Percentiles rank a stretch among this genome's conserved stretches.
phyloP scores from a whole-genome alignment of 2,888 invertebrate genomes.

The Griposia aprilina region DNA sequence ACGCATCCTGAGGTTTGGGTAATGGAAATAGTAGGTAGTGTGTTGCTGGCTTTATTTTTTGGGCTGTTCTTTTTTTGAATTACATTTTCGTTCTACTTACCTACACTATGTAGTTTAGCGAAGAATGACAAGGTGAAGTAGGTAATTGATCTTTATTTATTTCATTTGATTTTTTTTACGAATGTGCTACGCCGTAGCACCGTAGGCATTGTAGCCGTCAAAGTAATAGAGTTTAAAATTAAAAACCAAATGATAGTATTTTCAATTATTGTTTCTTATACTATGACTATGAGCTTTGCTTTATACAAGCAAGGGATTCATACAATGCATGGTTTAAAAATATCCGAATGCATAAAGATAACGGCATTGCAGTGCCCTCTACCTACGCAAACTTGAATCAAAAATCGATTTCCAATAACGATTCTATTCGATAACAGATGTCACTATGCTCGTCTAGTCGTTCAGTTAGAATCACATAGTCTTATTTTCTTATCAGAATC shows the following conservation, averaged over 20 bases:
- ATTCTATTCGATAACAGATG: conserved; percentile 78
- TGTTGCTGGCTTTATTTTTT: conserved; percentile 5
- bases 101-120: not conserved
- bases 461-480: not conserved
- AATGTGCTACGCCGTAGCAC: conserved; percentile 57
- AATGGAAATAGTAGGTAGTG: conserved; percentile 16
- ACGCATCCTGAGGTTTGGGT: conserved; percentile 45
- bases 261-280: not conserved
- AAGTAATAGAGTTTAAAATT: not conserved
- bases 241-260: not conserved
- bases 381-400: conserved; percentile 18
- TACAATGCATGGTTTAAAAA: not conserved
- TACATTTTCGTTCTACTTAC: not conserved
- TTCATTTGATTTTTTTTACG: not conserved
- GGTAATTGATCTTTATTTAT: not conserved
- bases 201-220: conserved; percentile 13
- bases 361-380: conserved; percentile 69
- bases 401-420: conserved; percentile 41
- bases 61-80: conserved; percentile 4
- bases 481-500: conserved; percentile 5
- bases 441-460: conserved; percentile 60
- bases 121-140: not conserved
- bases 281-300: no score
- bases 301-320: not conserved
- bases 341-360: not conserved